These are phyloP conservation scores for Drosophila niveifrons DNA, from an alignment of 2,888 invertebrate genomes.

Conservation along the genomic window DNA sequence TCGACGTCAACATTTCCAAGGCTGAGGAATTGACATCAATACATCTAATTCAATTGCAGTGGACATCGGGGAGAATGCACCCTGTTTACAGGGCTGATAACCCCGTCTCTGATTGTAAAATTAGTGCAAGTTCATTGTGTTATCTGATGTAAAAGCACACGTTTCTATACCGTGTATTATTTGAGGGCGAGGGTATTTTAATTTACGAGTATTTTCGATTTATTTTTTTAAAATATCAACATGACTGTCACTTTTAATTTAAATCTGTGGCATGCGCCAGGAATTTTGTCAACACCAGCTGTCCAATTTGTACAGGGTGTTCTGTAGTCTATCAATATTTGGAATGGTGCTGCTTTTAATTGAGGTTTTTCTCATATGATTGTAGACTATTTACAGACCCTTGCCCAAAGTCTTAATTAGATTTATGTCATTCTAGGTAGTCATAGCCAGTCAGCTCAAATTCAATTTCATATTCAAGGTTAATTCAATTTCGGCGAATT, in stretches of 20 bases:
- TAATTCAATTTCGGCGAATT: slow-evolving; percentile 23
- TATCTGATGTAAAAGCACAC: slow-evolving; percentile 49
- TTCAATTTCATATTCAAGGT: slow-evolving; percentile 55
- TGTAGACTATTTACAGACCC: slow-evolving; percentile 23
- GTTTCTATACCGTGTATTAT: slow-evolving; percentile 30
- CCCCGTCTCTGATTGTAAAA: slow-evolving; percentile 9
- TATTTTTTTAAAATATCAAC: background rate
- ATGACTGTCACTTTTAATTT: background rate
- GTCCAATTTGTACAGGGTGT: background rate
- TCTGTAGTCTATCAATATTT: background rate
- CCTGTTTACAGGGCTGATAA: slow-evolving; percentile 18
- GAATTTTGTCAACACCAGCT: background rate
- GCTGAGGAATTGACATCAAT: slow-evolving; percentile 17
- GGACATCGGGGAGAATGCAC: slow-evolving; percentile 1
- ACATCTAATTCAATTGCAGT: slow-evolving; percentile 3
- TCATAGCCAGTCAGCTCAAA: slow-evolving; percentile 30
- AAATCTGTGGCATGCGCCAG: background rate
- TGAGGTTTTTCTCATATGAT: background rate
- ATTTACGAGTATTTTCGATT: background rate
- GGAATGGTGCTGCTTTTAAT: background rate
- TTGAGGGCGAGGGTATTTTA: background rate
- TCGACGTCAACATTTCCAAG: slow-evolving; percentile 49
- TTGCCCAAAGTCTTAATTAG: slow-evolving; percentile 37
- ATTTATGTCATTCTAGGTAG: slow-evolving; percentile 14
- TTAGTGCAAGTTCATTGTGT: slow-evolving; percentile 45